phyloP scores from a whole-genome alignment of 2,113 vertebrate genomes.

The Cygnus buccinator region DNA sequence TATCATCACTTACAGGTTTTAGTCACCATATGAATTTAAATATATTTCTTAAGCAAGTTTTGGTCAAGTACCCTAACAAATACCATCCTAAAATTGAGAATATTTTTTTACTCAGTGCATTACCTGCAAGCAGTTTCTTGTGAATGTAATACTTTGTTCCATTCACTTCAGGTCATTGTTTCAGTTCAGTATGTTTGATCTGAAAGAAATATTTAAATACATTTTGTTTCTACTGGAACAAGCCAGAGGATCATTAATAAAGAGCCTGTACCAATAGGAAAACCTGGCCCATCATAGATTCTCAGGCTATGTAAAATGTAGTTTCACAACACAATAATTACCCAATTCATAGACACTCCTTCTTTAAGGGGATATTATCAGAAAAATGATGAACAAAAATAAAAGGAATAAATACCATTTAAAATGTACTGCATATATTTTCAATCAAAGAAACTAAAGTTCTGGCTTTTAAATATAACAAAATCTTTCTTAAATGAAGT shows the following conservation, averaged over 20 bases:
- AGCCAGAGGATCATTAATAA: not conserved
- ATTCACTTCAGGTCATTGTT: not conserved
- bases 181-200: not conserved
- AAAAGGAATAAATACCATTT: not conserved
- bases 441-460: not conserved
- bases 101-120: not conserved
- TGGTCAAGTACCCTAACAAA: not conserved
- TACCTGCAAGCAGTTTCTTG: not conserved
- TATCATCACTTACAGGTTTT: not conserved
- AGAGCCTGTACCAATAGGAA: not conserved
- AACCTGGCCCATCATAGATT: not conserved
- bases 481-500: not conserved
- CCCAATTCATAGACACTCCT: accelerated
- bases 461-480: not conserved
- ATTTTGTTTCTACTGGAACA: not conserved
- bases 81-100: not conserved
- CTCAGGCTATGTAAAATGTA: not conserved
- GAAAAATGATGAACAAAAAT: not conserved
- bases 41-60: not conserved
- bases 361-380: not conserved
- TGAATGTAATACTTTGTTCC: not conserved
- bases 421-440: not conserved
- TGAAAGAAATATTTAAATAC: not conserved
- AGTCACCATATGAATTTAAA: not conserved
- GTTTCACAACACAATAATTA: not conserved